A percentile compares a stretch with the other conserved stretches of the same genome.
phyloP scores from a whole-genome alignment of 2,797 vertebrate species.

The Paramormyrops hopkinsi region DNA sequence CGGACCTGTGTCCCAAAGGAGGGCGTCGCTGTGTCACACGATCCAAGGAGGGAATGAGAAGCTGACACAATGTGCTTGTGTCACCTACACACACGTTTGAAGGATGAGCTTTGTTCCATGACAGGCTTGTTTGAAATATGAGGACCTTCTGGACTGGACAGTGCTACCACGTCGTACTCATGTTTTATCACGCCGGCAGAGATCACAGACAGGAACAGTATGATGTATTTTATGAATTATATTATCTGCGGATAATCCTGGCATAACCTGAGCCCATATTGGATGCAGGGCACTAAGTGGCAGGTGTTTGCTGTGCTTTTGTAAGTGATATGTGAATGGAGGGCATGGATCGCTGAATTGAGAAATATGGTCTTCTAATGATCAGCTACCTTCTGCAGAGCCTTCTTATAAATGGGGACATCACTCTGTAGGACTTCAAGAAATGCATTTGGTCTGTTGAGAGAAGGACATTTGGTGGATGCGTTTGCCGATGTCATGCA shows the following conservation, averaged over 20 bases:
- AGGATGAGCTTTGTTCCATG: neutral
- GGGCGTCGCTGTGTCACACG: neutral
- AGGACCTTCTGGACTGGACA: slow-evolving; percentile 38
- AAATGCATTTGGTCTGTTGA: neutral
- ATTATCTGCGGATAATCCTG: neutral
- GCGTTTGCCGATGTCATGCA: neutral
- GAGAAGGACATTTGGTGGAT: neutral
- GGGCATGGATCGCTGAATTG: neutral
- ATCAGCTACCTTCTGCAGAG: neutral
- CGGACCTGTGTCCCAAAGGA: neutral
- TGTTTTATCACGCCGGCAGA: slow-evolving; percentile 16
- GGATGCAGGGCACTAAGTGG: slow-evolving; percentile 25
- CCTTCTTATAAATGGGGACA: neutral
- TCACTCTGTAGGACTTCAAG: neutral
- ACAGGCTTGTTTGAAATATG: slow-evolving; percentile 43
- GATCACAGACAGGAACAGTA: slow-evolving; percentile 3
- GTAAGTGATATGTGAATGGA: neutral
- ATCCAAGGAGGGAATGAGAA: neutral
- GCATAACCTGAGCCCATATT: neutral
- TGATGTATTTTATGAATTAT: slow-evolving; percentile 19
- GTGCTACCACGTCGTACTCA: slow-evolving; percentile 35
- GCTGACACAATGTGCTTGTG: neutral
- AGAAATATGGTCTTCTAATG: neutral
- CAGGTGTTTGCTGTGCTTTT: slow-evolving; percentile 23
- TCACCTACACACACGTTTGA: neutral